Evolutionary conservation across 2,113 vertebrate species (phyloP).

Genomic region (Pungitius pungitius): DNA sequence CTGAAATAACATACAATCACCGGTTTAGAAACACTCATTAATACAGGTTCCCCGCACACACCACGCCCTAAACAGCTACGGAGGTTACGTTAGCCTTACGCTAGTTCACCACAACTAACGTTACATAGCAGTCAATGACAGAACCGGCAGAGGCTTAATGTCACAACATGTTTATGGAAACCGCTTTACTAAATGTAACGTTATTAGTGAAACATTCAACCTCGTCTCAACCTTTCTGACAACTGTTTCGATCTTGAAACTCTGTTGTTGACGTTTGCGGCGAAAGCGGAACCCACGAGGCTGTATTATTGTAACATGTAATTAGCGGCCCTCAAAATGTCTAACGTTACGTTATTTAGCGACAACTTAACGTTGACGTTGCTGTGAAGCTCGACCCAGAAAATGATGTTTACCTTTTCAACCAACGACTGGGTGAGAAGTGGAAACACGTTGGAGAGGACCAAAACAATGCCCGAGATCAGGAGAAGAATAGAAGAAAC

Average conservation of each 20-base stretch:
- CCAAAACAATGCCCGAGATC: slow-evolving; percentile 73
- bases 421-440: slow-evolving; percentile 65
- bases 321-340: not conserved
- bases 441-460: slow-evolving; percentile 71
- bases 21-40: not conserved
- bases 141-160: not conserved
- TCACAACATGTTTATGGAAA: not conserved
- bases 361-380: not conserved
- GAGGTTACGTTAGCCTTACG: not conserved
- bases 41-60: not conserved
- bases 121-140: too few relatives aligned
- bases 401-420: slow-evolving; percentile 67
- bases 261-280: not conserved
- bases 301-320: not conserved
- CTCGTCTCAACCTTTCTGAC: not conserved
- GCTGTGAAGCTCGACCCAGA: not conserved
- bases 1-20: not conserved
- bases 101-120: not conserved
- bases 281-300: not conserved
- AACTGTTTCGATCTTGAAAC: not conserved
- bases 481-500: slow-evolving; percentile 70
- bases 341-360: not conserved
- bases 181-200: not conserved
- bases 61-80: not conserved
- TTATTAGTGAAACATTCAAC: not conserved